Evolutionary conservation across 2,888 invertebrate species (phyloP).

Genomic region (Phragmatobia fuliginosa): DNA sequence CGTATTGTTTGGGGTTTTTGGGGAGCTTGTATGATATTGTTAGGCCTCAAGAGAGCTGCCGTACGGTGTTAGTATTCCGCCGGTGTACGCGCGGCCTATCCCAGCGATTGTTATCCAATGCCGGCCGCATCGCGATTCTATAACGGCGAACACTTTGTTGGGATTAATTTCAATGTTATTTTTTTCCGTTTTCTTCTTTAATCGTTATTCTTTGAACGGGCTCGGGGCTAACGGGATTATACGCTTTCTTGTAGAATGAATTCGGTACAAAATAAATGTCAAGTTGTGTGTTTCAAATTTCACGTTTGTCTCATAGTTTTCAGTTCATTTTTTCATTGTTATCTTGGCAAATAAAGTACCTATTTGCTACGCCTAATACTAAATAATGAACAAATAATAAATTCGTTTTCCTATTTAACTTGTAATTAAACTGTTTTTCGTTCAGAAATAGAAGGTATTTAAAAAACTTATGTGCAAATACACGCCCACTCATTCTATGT

Average conservation of each 20-base stretch:
- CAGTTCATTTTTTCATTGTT: too few species aligned
- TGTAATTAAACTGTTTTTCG: too few species aligned
- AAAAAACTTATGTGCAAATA: too few species aligned
- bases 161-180: constrained; percentile 38
- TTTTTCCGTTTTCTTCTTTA: constrained; percentile 15
- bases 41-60: background rate
- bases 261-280: too few species aligned
- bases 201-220: constrained; percentile 8
- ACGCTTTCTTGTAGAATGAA: background rate
- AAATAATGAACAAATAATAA: too few species aligned
- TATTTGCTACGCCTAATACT: background rate
- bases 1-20: background rate
- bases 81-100: constrained; percentile 19
- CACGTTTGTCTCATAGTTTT: too few species aligned
- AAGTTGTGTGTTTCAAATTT: too few species aligned
- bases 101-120: constrained; percentile 26
- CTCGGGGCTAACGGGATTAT: background rate
- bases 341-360: too few species aligned
- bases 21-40: constrained; percentile 3
- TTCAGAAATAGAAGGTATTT: background rate
- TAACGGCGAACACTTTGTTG: constrained; percentile 21
- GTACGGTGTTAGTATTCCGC: constrained; percentile 17
- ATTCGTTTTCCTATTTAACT: background rate
- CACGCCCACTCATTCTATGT: too few species aligned
- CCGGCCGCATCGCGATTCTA: constrained; percentile 16